Conservation (phyloP, 2,888 invertebrate species). For the Graphium colonna region DNA sequence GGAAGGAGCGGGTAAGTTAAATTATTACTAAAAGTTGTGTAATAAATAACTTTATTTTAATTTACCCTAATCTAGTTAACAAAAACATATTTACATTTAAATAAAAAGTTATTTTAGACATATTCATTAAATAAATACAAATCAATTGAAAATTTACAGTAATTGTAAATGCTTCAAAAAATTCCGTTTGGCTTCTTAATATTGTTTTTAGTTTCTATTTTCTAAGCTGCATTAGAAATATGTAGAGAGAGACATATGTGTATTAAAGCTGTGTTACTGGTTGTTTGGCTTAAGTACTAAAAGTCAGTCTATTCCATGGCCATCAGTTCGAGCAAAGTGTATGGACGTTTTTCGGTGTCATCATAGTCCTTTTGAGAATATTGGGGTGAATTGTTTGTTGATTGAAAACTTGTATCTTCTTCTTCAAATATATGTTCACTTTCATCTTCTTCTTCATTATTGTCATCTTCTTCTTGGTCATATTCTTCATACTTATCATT, state of each 20-base stretch:
- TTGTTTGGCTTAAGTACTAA: slow-evolving; percentile 31
- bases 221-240: too few species aligned
- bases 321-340: slow-evolving; percentile 66
- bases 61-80: slow-evolving; percentile 55
- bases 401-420: slow-evolving; percentile 7
- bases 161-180: slow-evolving; percentile 49
- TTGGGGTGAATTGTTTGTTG: slow-evolving; percentile 5
- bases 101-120: slow-evolving; percentile 30
- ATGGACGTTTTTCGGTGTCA: slow-evolving; percentile 44
- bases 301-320: slow-evolving; percentile 68
- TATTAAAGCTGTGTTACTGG: slow-evolving; percentile 42
- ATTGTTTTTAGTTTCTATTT: slow-evolving; percentile 39
- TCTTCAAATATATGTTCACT: slow-evolving; percentile 13
- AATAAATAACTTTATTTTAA: slow-evolving; percentile 52
- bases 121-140: slow-evolving; percentile 24
- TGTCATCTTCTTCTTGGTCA: slow-evolving; percentile 33
- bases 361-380: slow-evolving; percentile 21
- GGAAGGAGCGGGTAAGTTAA: slow-evolving; percentile 90
- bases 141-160: slow-evolving; percentile 26
- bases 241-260: too few species aligned
- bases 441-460: slow-evolving; percentile 33
- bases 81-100: slow-evolving; percentile 63
- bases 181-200: slow-evolving; percentile 20
- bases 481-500: slow-evolving; percentile 36
- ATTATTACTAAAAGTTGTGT: slow-evolving; percentile 39